Conservation (phyloP, 2,888 invertebrate genomes). For the Mythimna albipuncta region DNA sequence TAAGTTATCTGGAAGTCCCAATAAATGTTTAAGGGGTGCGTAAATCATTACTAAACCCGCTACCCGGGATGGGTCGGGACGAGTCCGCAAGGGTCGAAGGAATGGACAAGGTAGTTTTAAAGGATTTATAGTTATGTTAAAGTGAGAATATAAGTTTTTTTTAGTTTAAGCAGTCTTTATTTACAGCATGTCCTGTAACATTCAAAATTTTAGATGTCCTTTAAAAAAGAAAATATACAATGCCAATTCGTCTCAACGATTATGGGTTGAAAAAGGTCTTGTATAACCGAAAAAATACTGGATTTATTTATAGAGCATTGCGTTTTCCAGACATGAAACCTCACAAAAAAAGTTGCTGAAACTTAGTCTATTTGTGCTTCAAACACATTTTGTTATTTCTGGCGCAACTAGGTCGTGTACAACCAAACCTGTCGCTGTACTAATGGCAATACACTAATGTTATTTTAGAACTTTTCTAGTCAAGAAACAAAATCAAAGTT, state of each 20-base stretch:
- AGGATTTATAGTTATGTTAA: slow-evolving; percentile 3
- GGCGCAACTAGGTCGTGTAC: slow-evolving; percentile 11
- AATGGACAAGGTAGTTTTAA: slow-evolving; percentile 53
- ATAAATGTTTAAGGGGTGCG: slow-evolving; percentile 85
- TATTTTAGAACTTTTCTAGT: slow-evolving; percentile 33
- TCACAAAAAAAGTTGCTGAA: slow-evolving; percentile 26
- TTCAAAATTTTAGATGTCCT: neutral
- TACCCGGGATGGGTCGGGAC: slow-evolving; percentile 65
- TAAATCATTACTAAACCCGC: slow-evolving; percentile 82
- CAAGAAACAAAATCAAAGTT: slow-evolving; percentile 28
- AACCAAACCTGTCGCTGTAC: slow-evolving; percentile 8
- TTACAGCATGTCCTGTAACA: no score
- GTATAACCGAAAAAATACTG: neutral
- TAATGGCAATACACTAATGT: slow-evolving; percentile 17
- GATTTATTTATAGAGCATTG: slow-evolving; percentile 8
- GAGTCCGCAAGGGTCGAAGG: slow-evolving; percentile 42
- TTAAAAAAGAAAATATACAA: neutral
- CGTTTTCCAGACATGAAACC: slow-evolving; percentile 21
- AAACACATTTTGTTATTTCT: slow-evolving; percentile 27
- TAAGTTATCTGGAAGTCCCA: slow-evolving; percentile 71
- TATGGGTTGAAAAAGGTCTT: neutral
- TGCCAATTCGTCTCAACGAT: neutral
- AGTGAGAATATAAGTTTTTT: neutral
- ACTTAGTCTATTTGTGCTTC: slow-evolving; percentile 26
- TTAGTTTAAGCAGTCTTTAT: neutral